These are phyloP conservation scores for Manacus vitellinus DNA, from an alignment of 2,113 vertebrate species.

Conservation along the genomic window DNA sequence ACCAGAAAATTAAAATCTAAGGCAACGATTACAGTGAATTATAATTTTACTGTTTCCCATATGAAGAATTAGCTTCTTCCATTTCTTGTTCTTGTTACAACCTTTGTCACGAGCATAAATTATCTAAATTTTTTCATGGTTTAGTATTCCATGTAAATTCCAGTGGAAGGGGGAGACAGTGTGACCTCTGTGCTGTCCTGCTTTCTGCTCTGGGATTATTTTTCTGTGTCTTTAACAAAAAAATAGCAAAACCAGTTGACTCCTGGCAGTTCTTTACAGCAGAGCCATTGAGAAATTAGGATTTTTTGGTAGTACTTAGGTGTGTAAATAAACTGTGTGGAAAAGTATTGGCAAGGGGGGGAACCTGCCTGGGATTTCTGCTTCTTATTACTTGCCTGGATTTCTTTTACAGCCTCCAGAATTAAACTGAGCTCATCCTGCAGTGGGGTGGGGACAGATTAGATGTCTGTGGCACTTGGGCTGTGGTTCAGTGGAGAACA, in stretches of 20 bases:
- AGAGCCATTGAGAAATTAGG: neutral
- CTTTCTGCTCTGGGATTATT: neutral
- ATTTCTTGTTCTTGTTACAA: slow-evolving; percentile 33
- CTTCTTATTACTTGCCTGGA: neutral
- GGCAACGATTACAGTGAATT: slow-evolving; percentile 7
- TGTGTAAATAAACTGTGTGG: neutral
- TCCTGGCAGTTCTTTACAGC: neutral
- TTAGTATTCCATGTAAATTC: neutral
- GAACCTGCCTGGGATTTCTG: neutral
- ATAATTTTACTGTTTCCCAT: slow-evolving; percentile 35
- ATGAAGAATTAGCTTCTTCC: slow-evolving; percentile 30
- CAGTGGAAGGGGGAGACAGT: neutral
- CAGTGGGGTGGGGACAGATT: neutral
- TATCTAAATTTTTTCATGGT: neutral
- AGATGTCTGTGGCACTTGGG: neutral
- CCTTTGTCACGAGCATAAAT: slow-evolving; percentile 22
- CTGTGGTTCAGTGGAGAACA: neutral
- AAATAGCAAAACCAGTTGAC: neutral
- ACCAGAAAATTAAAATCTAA: slow-evolving; percentile 49
- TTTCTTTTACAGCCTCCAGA: neutral
- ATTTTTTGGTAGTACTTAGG: neutral
- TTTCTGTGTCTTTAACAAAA: neutral
- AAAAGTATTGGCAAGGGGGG: neutral
- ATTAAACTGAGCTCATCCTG: neutral
- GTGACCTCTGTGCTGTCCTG: neutral